These are phyloP conservation scores for Vollenhovia emeryi DNA, from an alignment of 1,140 invertebrate genomes.

Conservation along the genomic window DNA sequence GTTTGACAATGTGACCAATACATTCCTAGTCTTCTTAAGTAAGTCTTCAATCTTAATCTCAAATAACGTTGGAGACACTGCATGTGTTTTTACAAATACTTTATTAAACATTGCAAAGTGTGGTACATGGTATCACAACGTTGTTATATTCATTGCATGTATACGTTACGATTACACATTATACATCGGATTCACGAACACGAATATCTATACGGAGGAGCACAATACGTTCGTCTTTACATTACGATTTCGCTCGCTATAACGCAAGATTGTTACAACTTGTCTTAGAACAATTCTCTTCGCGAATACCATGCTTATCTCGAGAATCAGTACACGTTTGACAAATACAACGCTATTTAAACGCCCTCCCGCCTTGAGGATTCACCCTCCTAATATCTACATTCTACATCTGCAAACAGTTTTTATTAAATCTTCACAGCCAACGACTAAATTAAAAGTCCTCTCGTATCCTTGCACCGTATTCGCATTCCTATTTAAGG, in stretches of 20 bases:
- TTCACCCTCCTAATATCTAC: constrained; percentile 51
- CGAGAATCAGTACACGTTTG: neutral
- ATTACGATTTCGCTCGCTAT: neutral
- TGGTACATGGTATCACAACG: constrained; percentile 81
- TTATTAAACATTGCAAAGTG: constrained; percentile 83
- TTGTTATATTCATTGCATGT: constrained; percentile 72
- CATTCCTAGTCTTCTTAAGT: constrained; percentile 1
- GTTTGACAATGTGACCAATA: no score
- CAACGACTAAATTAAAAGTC: constrained; percentile 74
- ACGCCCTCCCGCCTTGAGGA: constrained; percentile 10
- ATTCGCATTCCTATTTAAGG: constrained; percentile 10
- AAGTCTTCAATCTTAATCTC: neutral
- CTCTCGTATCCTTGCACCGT: neutral
- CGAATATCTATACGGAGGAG: constrained; percentile 44
- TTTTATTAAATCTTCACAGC: constrained; percentile 72
- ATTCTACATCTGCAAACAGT: constrained; percentile 49
- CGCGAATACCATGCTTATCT: constrained; percentile 18
- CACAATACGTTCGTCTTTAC: constrained; percentile 8
- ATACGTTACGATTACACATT: constrained; percentile 71
- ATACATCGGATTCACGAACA: constrained; percentile 58
- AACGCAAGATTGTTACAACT: constrained; percentile 21
- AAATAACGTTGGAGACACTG: neutral
- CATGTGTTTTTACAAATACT: constrained; percentile 79
- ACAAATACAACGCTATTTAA: constrained; percentile 38
- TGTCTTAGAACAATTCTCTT: constrained; percentile 26